Evolutionary conservation across 2,888 invertebrate species (phyloP).

Genomic region (Oxyteleia sp.): DNA sequence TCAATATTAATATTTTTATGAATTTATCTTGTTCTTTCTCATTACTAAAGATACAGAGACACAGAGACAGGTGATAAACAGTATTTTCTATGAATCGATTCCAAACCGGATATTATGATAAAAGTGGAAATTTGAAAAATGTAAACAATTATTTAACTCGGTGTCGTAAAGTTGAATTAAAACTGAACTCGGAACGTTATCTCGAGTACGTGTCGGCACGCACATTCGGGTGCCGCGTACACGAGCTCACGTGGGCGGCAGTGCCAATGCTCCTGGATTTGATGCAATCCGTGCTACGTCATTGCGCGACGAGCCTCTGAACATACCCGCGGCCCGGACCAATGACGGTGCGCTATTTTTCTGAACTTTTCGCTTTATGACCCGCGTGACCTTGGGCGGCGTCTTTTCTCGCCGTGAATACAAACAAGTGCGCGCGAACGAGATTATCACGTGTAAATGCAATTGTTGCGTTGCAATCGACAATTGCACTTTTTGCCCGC

Average conservation of each 20-base stretch:
- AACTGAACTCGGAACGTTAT: background rate
- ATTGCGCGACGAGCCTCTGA: slow-evolving; percentile 54
- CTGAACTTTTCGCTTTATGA: slow-evolving; percentile 23
- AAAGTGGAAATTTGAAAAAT: no score
- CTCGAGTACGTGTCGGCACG: slow-evolving; percentile 9
- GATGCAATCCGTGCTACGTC: slow-evolving; percentile 58
- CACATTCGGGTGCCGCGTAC: background rate
- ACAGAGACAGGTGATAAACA: no score
- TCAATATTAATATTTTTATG: no score
- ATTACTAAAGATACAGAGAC: no score
- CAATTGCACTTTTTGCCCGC: background rate
- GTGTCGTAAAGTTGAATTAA: background rate
- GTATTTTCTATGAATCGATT: no score
- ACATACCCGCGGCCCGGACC: slow-evolving; percentile 45
- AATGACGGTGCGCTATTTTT: slow-evolving; percentile 63
- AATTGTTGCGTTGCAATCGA: slow-evolving; percentile 19
- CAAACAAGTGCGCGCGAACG: slow-evolving; percentile 54
- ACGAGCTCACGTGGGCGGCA: slow-evolving; percentile 42
- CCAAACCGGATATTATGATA: no score
- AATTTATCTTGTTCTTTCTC: no score
- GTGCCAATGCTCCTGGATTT: slow-evolving; percentile 63
- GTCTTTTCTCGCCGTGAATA: slow-evolving; percentile 44
- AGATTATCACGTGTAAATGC: slow-evolving; percentile 40
- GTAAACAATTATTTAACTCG: slow-evolving; percentile 3
- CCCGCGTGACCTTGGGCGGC: slow-evolving; percentile 48